Evolutionary conservation across 1,140 invertebrate species (phyloP), one percentile per base, ranked within the genome.

Genomic region (Intoshia linei): DNA sequence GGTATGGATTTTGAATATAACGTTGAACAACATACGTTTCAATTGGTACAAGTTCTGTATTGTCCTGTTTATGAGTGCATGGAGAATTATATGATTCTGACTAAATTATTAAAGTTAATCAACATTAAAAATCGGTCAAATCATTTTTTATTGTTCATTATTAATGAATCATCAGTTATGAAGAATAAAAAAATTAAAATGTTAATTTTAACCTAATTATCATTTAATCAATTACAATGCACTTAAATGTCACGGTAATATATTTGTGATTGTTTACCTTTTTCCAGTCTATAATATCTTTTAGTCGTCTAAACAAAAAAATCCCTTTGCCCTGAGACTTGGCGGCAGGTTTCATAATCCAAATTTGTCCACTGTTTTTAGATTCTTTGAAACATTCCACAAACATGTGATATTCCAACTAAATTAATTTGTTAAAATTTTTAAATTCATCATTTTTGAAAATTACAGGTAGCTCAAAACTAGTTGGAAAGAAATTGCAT

Each of bases 221-320:
- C 20, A 34, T 34, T 34, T 34, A 10, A 34, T 15, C 15, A 15
- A 14, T 34, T 13, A 17, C 15, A 34, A 6, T 34, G 3, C 13
- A 34, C 14, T 17, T 15, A 10, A n/a, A 21, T n/a, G n/a, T n/a
- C n/a, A n/a, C n/a, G n/a, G n/a, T 10, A 10, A 10, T 27, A 27
- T 27, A 7, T 10, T 10, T n/a, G n/a, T n/a, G 10, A 17, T 3
- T 37, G 23, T 21, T 37, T 34, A 56, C 57, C 50, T 60, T 62
- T 45, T 60, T 61, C 61, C 61, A 63, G 42, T 62, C 61, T n/a
- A 49, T 57, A 27, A 63, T 63, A 38, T 63, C 61, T 44, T 61
- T 61, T 2, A 63, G 44, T 42, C 55, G 54, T 23, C 52, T 44
- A 40, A 63, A 63, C 7, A 63, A 45, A 46, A 63, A 63, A 13